Percentiles rank a stretch among this genome's conserved stretches.
phyloP scores from a whole-genome alignment of 2,888 invertebrate species.

The Rhimphoctona megacephalus region DNA sequence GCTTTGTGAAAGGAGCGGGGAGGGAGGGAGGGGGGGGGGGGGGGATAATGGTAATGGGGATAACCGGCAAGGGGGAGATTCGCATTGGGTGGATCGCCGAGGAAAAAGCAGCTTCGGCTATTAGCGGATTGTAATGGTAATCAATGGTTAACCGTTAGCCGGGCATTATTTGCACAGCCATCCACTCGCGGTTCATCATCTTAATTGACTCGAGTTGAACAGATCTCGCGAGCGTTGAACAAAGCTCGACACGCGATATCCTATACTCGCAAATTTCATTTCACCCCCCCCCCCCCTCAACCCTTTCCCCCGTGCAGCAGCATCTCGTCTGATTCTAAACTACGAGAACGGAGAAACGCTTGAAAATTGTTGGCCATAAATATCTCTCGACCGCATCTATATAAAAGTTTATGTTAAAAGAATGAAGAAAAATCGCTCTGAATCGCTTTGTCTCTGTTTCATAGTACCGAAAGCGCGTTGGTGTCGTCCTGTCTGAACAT shows the following conservation, averaged over 20 bases:
- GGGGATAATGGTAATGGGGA: constrained; percentile 42
- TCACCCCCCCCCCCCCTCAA: neutral
- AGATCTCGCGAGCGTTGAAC: no score
- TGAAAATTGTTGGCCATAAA: neutral
- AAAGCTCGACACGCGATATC: constrained; percentile 66
- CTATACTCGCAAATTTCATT: constrained; percentile 27
- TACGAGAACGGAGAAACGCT: neutral
- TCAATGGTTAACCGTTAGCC: constrained; percentile 80
- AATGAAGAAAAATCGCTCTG: neutral
- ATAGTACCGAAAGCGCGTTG: constrained; percentile 76
- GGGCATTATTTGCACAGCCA: constrained; percentile 77
- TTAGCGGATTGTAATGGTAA: constrained; percentile 83
- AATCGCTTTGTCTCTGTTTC: constrained; percentile 36
- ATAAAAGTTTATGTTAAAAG: neutral
- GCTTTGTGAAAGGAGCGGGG: neutral
- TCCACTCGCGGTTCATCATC: constrained; percentile 79
- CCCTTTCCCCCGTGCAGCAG: neutral
- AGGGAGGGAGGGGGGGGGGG: neutral
- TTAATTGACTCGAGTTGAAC: constrained; percentile 79
- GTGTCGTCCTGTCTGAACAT: constrained; percentile 70
- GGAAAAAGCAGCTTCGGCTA: constrained; percentile 70
- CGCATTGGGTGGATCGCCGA: neutral
- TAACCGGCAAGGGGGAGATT: constrained; percentile 7
- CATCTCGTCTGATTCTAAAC: neutral
- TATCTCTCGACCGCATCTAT: neutral